A percentile compares a stretch with the other conserved stretches of the same genome.
Evolutionary conservation across 1,140 invertebrate genomes (phyloP).

Genomic region (Cataglyphis hispanica): DNA sequence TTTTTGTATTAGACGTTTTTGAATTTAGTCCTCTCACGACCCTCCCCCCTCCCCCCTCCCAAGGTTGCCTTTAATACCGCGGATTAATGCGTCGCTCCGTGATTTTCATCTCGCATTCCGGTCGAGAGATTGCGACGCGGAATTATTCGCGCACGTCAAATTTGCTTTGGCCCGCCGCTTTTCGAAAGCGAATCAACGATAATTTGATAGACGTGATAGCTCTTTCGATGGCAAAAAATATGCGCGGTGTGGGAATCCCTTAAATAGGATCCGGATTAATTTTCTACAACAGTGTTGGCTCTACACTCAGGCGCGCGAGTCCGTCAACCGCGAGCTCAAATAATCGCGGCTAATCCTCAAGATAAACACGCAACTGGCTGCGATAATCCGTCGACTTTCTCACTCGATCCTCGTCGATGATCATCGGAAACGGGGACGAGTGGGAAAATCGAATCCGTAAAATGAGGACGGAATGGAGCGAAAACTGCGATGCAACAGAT

Average conservation of each 20-base stretch:
- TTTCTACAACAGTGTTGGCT: conserved; percentile 27
- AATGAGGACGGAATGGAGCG: neutral
- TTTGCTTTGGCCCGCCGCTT: neutral
- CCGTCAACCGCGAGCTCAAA: conserved; percentile 21
- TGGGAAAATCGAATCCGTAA: neutral
- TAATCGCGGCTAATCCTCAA: conserved; percentile 66
- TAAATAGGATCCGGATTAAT: conserved; percentile 37
- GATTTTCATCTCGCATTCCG: neutral
- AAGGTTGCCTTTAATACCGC: conserved; percentile 20
- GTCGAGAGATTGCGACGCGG: neutral
- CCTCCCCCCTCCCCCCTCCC: no score
- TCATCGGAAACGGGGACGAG: neutral
- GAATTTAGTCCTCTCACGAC: conserved; percentile 24
- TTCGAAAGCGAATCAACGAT: conserved; percentile 16
- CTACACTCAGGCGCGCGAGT: conserved; percentile 39
- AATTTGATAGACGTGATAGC: neutral
- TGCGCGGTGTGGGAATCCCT: neutral
- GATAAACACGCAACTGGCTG: conserved; percentile 48
- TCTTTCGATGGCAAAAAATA: conserved; percentile 16
- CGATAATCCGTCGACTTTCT: conserved; percentile 42
- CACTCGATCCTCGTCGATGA: neutral
- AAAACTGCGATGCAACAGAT: conserved; percentile 34
- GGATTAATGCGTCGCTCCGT: conserved; percentile 21
- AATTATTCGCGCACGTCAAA: neutral
- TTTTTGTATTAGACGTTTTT: conserved; percentile 61